These are phyloP conservation scores for Norana najaformis DNA, from an alignment of 2,888 invertebrate species.

Conservation along the genomic window DNA sequence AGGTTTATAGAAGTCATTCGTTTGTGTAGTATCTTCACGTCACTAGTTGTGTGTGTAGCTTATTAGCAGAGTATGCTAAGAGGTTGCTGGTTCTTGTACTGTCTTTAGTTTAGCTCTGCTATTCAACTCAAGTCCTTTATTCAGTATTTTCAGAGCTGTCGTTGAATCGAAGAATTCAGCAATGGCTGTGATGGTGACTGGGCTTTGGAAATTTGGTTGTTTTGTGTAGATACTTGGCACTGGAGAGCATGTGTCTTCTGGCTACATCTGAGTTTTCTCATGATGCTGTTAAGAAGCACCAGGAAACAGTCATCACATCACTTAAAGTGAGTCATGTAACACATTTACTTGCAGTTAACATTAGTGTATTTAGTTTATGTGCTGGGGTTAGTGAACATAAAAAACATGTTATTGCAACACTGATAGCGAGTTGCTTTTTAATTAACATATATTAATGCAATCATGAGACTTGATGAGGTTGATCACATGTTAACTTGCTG, in stretches of 20 bases:
- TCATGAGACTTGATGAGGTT: no score
- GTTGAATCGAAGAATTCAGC: not conserved
- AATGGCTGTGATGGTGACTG: no score
- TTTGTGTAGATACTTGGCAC: slow-evolving; percentile 77
- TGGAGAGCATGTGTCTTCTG: slow-evolving; percentile 98
- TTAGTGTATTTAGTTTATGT: not conserved
- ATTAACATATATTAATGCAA: no score
- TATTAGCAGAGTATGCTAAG: not conserved
- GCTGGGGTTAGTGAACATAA: no score
- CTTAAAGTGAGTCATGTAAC: slow-evolving; percentile 74
- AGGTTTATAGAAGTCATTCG: no score
- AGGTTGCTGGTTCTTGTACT: not conserved
- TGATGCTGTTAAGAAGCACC: slow-evolving; percentile 99
- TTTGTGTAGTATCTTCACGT: not conserved
- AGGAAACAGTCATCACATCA: slow-evolving; percentile 96
- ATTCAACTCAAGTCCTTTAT: not conserved
- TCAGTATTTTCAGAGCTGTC: not conserved
- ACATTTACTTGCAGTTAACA: not conserved
- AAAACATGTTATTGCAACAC: no score
- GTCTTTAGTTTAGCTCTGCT: no score
- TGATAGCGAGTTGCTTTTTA: no score
- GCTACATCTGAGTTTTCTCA: slow-evolving; percentile 99
- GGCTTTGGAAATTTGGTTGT: not conserved
- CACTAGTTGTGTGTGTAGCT: not conserved
- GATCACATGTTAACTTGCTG: no score